These are phyloP conservation scores for Cettia cetti DNA, from an alignment of 2,113 vertebrate genomes.

Conservation along the genomic window DNA sequence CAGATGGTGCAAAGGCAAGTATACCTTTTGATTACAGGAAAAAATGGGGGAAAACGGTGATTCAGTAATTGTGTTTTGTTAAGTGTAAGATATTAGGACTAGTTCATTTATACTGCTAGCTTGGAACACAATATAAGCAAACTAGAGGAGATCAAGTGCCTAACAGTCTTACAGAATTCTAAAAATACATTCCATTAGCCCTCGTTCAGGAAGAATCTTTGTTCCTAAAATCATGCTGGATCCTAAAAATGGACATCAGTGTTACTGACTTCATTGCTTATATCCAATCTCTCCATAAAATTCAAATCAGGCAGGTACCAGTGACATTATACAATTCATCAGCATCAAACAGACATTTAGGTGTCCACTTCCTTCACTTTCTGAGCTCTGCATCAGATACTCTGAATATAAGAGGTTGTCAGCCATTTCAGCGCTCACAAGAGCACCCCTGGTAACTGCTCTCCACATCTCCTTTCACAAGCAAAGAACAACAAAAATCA, in stretches of 20 bases:
- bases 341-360: background rate
- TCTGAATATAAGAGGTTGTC: background rate
- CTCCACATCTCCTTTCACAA: background rate
- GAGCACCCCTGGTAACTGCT: background rate
- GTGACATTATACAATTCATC: background rate
- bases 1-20: background rate
- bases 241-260: background rate
- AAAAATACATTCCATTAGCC: background rate
- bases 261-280: background rate
- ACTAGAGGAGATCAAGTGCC: background rate
- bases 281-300: background rate
- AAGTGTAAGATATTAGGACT: background rate
- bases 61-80: background rate
- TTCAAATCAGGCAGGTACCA: background rate
- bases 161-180: background rate
- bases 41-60: background rate
- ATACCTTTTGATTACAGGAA: background rate
- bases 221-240: background rate
- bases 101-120: background rate
- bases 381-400: background rate
- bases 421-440: background rate
- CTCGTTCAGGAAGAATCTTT: background rate
- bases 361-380: background rate
- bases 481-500: background rate
- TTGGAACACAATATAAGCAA: background rate